A percentile compares a stretch with the other conserved stretches of the same genome.
phyloP scores from a whole-genome alignment of 2,888 invertebrate species.

The Metopia argyrocephala region DNA sequence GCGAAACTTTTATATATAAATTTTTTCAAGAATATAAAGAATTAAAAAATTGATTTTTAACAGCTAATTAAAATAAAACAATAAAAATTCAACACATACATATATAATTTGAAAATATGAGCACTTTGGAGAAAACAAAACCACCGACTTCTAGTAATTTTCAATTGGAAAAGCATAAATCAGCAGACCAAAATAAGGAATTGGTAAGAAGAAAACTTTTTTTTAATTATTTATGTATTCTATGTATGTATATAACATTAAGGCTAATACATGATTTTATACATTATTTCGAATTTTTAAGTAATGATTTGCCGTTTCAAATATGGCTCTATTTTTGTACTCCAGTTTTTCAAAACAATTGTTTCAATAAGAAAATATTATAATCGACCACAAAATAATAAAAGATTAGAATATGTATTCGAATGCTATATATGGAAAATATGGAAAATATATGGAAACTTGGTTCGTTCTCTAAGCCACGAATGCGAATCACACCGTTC shows the following conservation, averaged over 20 bases:
- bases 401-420: too few relatives aligned
- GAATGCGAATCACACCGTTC: too few relatives aligned
- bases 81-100: neutral
- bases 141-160: constrained; percentile 16
- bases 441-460: too few relatives aligned
- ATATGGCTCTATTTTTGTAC: too few relatives aligned
- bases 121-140: constrained; percentile 41
- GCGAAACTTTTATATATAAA: neutral
- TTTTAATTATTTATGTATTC: neutral
- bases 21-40: neutral
- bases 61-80: neutral
- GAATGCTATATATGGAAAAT: too few relatives aligned
- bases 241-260: neutral
- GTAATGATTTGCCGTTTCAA: too few relatives aligned
- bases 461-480: too few relatives aligned
- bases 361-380: too few relatives aligned
- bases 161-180: constrained; percentile 45
- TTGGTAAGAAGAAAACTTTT: constrained; percentile 47
- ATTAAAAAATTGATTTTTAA: neutral
- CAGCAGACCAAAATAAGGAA: constrained; percentile 22
- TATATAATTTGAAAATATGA: constrained; percentile 34
- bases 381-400: too few relatives aligned
- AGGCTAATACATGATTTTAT: neutral
- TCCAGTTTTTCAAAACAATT: too few relatives aligned
- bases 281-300: too few relatives aligned